Percentiles rank a stretch among this genome's conserved stretches.
These are phyloP conservation scores for Idaea aversata DNA, from an alignment of 2,888 invertebrate genomes.

Conservation along the genomic window DNA sequence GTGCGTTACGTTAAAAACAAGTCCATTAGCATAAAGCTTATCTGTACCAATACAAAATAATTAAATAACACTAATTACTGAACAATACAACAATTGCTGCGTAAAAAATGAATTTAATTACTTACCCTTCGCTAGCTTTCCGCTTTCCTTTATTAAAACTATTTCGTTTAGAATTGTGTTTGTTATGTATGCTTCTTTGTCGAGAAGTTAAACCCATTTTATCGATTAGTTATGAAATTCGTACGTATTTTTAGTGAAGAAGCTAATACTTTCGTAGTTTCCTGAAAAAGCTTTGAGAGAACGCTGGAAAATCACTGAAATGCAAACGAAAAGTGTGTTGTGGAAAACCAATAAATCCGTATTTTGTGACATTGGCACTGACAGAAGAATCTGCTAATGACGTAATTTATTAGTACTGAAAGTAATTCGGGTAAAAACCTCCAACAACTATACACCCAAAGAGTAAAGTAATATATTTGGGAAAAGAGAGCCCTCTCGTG, in stretches of 20 bases:
- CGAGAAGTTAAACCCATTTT: constrained; percentile 69
- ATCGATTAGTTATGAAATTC: not conserved
- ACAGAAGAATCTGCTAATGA: not conserved
- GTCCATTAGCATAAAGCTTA: not conserved
- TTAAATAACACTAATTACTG: not conserved
- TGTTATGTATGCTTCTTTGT: constrained; percentile 70
- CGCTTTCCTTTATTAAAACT: constrained; percentile 68
- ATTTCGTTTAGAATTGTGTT: constrained; percentile 66
- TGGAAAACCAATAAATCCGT: not conserved
- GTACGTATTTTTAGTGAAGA: not conserved
- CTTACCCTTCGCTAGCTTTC: constrained; percentile 65
- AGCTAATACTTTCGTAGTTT: not conserved
- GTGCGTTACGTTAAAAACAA: constrained; percentile 3
- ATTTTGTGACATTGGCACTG: not conserved
- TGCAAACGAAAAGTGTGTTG: constrained; percentile 1
- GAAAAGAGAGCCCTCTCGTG: no score
- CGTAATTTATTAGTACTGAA: not conserved
- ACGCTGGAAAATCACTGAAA: constrained; percentile 3
- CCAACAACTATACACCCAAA: not conserved
- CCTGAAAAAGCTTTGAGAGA: not conserved
- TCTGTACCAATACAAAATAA: not conserved
- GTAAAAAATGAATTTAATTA: constrained; percentile 8
- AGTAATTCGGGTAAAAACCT: not conserved
- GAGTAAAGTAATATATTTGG: no score
- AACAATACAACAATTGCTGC: constrained; percentile 3